Percentiles rank a stretch among this genome's conserved stretches.
Conservation (phyloP, 2,113 vertebrate species). For the Catharus fuscescens region DNA sequence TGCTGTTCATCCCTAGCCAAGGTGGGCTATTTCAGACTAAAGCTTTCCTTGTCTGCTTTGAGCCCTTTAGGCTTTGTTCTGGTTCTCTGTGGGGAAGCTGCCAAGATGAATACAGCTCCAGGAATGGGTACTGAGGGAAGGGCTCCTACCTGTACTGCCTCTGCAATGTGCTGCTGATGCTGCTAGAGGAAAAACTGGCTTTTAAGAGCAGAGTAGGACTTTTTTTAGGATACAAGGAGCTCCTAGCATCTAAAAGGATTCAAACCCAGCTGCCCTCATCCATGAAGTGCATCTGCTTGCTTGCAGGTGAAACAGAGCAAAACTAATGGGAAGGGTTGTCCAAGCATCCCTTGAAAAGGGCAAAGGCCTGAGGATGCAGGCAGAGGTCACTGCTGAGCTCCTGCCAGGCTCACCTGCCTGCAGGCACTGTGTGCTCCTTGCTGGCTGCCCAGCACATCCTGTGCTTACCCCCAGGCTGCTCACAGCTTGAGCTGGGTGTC, state of each 20-base stretch:
- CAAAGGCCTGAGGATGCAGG: background rate
- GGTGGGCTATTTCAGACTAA: slow-evolving; percentile 16
- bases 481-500: background rate
- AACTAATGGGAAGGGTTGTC: background rate
- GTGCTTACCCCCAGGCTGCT: background rate
- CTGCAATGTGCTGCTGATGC: background rate
- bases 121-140: background rate
- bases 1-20: background rate
- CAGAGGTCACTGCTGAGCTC: background rate
- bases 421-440: accelerated
- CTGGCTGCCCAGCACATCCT: background rate
- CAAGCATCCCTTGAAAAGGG: background rate
- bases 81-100: background rate
- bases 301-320: background rate
- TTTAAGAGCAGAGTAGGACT: background rate
- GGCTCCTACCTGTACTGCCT: background rate
- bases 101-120: slow-evolving; percentile 19
- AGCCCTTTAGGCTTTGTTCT: slow-evolving; percentile 42
- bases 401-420: background rate
- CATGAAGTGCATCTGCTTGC: background rate
- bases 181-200: background rate
- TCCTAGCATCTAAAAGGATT: background rate
- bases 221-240: background rate
- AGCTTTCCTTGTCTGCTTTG: slow-evolving; percentile 12
- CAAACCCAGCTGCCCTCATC: background rate